Evolutionary conservation across 2,113 vertebrate species (phyloP), one percentile per base, ranked within the genome.

Genomic region (Hemiprocne comata): DNA sequence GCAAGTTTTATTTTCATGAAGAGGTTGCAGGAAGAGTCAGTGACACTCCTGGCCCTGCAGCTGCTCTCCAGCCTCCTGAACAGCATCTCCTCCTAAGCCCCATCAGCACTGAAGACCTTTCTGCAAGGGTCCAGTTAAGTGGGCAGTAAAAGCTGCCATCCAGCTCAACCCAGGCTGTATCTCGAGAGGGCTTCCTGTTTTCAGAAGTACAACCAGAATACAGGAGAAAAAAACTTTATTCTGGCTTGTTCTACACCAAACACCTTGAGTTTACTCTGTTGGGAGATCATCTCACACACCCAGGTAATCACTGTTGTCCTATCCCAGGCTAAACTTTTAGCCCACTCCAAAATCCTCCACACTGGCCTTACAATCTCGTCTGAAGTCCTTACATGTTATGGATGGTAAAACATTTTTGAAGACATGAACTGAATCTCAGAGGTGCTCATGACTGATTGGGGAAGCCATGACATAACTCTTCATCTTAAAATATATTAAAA

Each of bases 1-100:
- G 53, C 10, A 50, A 48, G 42, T 54, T 71, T 48, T 64, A 11
- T 55, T 89, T 78, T 34, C 65, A 77, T 77, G 51, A 57, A 70
- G 18, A 9, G 77, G 28, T 9, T 87, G 31, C 51, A 85, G 46
- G 17, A 57, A 58, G 26, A 86, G 23, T 44, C 58, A 38, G 44
- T 5, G 23, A 2, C 6, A 2, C 21, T 8, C 4, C 4, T 13
- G 26, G 24, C 4, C 16, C 18, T 69, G 36, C 28, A 60, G 8
- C 10, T 3, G 1, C n/a, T 17, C 40, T 85, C 64, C 44, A 71
- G 34, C 36, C 42, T 69, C 55, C 31, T 42, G 26, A 19, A 77
- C 46, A 88, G 46, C 53, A 67, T 50, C 48, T 88, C 42, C 26
- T 65, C 53, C 51, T 17, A 57, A 83, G 44, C 11, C 48, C 9